Percentiles rank a stretch among this genome's conserved stretches.
phyloP scores from a whole-genome alignment of 2,797 vertebrate genomes.

The Rhinogobio ventralis region DNA sequence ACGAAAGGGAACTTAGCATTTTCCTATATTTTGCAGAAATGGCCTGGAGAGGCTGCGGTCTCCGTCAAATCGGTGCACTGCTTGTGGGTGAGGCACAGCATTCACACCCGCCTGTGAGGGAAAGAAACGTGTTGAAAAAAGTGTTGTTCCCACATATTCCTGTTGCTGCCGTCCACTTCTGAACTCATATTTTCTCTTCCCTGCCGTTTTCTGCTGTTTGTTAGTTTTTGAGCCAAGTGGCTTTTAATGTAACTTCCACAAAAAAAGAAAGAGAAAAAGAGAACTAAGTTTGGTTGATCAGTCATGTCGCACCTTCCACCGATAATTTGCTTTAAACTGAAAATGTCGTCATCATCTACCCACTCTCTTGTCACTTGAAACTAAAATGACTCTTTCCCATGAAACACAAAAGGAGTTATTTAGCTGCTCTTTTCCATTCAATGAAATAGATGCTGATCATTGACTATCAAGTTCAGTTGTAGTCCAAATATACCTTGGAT shows the following conservation, averaged over 20 bases:
- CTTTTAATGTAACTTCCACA: neutral
- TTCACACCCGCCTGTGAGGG: slow-evolving; percentile 71
- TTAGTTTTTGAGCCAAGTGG: neutral
- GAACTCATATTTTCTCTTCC: slow-evolving; percentile 1
- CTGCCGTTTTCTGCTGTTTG: slow-evolving; percentile 32
- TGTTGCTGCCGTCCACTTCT: slow-evolving; percentile 34
- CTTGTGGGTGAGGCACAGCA: slow-evolving; percentile 68
- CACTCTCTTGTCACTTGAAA: slow-evolving; percentile 7
- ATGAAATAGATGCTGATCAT: neutral
- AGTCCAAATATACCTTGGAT: neutral
- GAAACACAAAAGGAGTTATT: neutral
- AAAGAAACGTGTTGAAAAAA: slow-evolving; percentile 57
- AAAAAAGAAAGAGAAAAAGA: neutral
- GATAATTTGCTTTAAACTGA: neutral
- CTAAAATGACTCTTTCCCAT: neutral
- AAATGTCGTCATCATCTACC: slow-evolving; percentile 2
- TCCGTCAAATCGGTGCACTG: slow-evolving; percentile 51
- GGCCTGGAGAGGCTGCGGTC: slow-evolving; percentile 70
- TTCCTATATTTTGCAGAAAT: slow-evolving; percentile 71
- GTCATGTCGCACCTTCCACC: neutral
- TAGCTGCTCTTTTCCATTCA: neutral
- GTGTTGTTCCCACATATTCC: slow-evolving; percentile 73
- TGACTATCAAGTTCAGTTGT: neutral
- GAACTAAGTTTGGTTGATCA: neutral
- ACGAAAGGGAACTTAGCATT: slow-evolving; percentile 64